These are phyloP conservation scores for Endomychus coccineus DNA, from an alignment of 2,888 invertebrate species.

Conservation along the genomic window DNA sequence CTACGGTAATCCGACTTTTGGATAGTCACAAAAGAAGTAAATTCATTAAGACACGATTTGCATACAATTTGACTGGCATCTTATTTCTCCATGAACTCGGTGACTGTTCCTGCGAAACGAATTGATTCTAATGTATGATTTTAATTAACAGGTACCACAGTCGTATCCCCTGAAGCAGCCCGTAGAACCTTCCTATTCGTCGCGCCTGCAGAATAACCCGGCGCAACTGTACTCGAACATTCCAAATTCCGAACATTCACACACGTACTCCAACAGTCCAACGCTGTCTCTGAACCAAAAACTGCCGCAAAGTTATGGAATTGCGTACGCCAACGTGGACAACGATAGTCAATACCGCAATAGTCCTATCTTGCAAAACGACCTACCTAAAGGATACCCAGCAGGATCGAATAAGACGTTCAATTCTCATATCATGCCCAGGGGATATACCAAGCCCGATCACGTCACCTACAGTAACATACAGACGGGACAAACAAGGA, in stretches of 20 bases:
- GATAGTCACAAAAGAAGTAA: no score
- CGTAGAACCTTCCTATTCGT: constrained; percentile 68
- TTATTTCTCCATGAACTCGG: neutral
- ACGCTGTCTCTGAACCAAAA: constrained; percentile 26
- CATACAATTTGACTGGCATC: no score
- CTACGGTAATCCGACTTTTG: no score
- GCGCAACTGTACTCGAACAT: constrained; percentile 41
- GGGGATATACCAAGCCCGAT: constrained; percentile 26
- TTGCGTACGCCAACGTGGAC: constrained; percentile 29
- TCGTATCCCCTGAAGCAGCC: constrained; percentile 64
- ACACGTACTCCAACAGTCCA: constrained; percentile 31
- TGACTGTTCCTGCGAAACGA: neutral
- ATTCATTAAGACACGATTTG: no score
- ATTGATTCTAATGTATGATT: neutral
- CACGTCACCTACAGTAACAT: constrained; percentile 41
- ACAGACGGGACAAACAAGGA: constrained; percentile 35
- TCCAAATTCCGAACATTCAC: constrained; percentile 34
- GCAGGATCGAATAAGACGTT: no score
- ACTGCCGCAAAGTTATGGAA: constrained; percentile 20
- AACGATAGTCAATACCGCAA: constrained; percentile 24
- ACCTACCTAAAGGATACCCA: neutral
- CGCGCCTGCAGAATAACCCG: constrained; percentile 48
- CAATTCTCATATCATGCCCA: neutral
- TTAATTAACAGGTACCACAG: constrained; percentile 59
- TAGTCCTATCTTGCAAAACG: neutral